A percentile compares a stretch with the other conserved stretches of the same genome.
Conservation (phyloP, 1,140 invertebrate species). For the Brachionus plicatilis region DNA sequence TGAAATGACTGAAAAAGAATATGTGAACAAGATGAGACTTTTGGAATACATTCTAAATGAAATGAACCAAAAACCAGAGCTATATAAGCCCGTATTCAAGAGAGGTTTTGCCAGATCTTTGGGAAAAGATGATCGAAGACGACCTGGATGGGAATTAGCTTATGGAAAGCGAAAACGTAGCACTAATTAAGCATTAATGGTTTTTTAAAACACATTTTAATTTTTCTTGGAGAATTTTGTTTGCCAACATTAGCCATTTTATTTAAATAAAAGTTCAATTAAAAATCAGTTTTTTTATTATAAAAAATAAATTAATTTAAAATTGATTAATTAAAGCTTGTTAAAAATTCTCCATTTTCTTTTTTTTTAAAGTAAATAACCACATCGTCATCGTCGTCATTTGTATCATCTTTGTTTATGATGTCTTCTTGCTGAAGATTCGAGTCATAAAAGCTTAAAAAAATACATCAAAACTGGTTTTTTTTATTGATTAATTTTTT, state of each 20-base stretch:
- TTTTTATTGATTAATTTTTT: neutral
- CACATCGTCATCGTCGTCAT: neutral
- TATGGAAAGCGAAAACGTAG: slow-evolving; percentile 9
- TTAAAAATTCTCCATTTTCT: neutral
- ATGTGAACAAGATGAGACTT: neutral
- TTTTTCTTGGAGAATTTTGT: neutral
- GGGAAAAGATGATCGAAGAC: neutral
- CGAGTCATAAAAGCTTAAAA: too few relatives aligned
- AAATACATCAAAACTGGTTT: neutral
- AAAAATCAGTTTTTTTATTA: neutral
- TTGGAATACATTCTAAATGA: neutral
- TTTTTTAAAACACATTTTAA: neutral
- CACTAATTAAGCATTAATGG: neutral
- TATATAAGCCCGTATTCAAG: neutral
- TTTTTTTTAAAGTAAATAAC: neutral
- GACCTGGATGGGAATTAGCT: slow-evolving; percentile 20
- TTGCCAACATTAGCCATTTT: neutral
- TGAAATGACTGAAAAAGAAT: neutral
- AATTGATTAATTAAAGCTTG: neutral
- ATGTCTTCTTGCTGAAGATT: too few relatives aligned
- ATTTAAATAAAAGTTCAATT: neutral
- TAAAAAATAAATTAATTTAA: neutral
- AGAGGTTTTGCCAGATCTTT: neutral
- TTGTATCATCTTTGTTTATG: neutral
- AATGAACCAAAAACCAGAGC: neutral